Evolutionary conservation across 2,113 vertebrate genomes (phyloP).

Genomic region (Hyperoodon ampullatus): DNA sequence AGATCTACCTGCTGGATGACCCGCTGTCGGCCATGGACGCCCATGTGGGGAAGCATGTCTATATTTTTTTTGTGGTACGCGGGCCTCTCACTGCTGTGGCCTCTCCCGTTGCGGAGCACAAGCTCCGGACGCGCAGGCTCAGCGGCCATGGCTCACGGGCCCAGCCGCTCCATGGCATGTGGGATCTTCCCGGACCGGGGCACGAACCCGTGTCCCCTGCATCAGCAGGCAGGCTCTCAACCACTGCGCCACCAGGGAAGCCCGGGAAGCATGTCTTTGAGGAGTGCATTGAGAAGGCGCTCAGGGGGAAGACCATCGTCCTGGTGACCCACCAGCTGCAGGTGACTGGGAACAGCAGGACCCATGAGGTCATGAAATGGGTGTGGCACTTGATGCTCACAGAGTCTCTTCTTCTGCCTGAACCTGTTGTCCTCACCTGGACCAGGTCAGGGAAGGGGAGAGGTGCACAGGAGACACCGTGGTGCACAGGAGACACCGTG

Average conservation of each 20-base stretch:
- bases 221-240: too few species aligned
- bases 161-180: too few species aligned
- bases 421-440: neutral
- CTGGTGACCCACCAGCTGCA: constrained; percentile 89
- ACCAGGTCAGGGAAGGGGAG: neutral
- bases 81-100: too few species aligned
- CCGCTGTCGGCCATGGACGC: constrained; percentile 88
- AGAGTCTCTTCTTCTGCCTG: neutral
- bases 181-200: too few species aligned
- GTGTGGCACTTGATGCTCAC: rapidly evolving
- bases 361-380: neutral
- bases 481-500: neutral
- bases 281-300: constrained; percentile 85
- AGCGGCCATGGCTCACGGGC: too few species aligned
- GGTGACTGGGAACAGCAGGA: constrained; percentile 72
- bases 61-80: too few species aligned
- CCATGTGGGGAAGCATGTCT: constrained; percentile 86
- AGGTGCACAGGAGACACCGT: neutral
- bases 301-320: constrained; percentile 85
- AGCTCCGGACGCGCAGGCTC: too few species aligned
- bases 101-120: too few species aligned
- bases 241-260: too few species aligned
- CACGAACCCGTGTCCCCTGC: too few species aligned
- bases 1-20: constrained; percentile 89
- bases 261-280: constrained; percentile 88